Evolutionary conservation across 2,113 vertebrate species (phyloP).

Genomic region (Etia nguti): DNA sequence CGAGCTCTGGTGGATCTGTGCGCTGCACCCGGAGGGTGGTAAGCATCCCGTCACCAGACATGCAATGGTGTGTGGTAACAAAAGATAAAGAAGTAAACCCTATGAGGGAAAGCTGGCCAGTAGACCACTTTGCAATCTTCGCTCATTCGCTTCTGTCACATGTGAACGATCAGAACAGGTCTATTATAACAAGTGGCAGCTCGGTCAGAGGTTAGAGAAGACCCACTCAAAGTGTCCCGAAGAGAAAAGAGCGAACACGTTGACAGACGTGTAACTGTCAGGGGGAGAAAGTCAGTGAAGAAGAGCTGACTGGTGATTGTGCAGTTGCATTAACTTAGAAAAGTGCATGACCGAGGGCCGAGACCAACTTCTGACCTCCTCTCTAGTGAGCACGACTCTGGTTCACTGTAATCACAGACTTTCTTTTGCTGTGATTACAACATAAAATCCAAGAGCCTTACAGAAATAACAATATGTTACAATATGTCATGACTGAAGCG

Average conservation of each 20-base stretch:
- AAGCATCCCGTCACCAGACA: constrained; percentile 31
- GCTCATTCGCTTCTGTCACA: not conserved
- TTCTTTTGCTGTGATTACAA: not conserved
- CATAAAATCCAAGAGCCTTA: not conserved
- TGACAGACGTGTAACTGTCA: not conserved
- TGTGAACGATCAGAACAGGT: not conserved
- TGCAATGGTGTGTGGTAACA: not conserved
- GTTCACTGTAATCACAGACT: not conserved
- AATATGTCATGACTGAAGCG: rapidly evolving
- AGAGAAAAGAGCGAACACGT: not conserved
- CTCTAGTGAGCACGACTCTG: not conserved
- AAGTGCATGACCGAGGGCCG: too few relatives aligned
- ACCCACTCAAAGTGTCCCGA: too few relatives aligned
- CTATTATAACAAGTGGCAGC: not conserved
- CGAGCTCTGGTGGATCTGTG: constrained; percentile 89
- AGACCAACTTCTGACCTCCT: not conserved
- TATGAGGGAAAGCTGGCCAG: not conserved
- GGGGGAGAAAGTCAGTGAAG: not conserved
- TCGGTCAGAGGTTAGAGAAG: not conserved
- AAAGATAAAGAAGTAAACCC: not conserved
- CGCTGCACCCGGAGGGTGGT: constrained; percentile 95
- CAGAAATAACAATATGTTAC: not conserved
- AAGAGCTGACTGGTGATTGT: not conserved
- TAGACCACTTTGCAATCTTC: not conserved
- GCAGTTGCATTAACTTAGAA: not conserved